Base-by-base conservation (phyloP, 1,140 invertebrate species). In the Drosophila navojoa region DNA sequence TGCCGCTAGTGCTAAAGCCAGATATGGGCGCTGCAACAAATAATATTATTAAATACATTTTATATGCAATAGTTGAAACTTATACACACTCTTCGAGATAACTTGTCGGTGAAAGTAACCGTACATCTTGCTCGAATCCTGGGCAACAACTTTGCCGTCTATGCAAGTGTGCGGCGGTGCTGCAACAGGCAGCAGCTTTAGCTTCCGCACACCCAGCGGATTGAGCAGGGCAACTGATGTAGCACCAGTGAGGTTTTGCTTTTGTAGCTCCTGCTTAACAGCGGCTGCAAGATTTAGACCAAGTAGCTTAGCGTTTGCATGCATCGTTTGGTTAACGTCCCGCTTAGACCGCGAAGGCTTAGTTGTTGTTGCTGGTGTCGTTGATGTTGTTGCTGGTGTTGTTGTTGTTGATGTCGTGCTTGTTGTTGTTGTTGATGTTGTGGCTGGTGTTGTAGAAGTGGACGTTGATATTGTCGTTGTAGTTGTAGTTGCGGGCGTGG, bases 31-130 rank as follows among this genome's bases (percentile, higher is more conserved):
- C 96, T 97, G 80, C 22, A 93, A 50, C 68, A 25, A 5, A 11
- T 1, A 19, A 9, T n/a, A 9, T 22, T 10, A 10, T 22, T 19
- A 35, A 15, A 49, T 3, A 32, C 40, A 45, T 42, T 10, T 60
- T 44, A 50, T n/a, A 49, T 25, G 13, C 32, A 16, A 45, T 45
- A 16, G 6, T n/a, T 13, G 5, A 5, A 19, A 27, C 15, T 1
- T 25, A 5, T 16, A 74, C 86, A 59, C 76, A 96, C 96, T 94
- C 94, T 94, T 94, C 9, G 94, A 93, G 35, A 93, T 92, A 54
- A 96, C 81, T 47, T 93, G 93, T 64, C 93, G 93, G n/a, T 93
- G 82, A 79, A 95, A 97, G 86, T 95, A 95, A n/a, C 96, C 96
- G 92, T 96, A 96, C 5, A 94, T 94, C 74, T 96, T 95, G 38